Evolutionary conservation across 2,888 invertebrate genomes (phyloP).

Genomic region (Rhamnusium bicolor): DNA sequence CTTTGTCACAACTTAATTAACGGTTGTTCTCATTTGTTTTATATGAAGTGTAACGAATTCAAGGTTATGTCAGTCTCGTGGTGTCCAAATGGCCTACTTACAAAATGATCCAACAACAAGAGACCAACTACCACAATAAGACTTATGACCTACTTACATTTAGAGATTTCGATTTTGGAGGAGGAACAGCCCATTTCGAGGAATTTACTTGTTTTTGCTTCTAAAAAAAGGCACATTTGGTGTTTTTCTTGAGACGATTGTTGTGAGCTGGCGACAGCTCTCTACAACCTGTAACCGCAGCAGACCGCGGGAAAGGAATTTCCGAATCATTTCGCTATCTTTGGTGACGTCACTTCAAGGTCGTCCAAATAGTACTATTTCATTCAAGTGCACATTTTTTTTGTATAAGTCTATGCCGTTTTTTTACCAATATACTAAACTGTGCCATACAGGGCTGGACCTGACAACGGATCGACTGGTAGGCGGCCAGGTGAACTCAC

Average conservation of each 20-base stretch:
- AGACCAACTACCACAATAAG: not conserved
- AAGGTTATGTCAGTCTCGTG: constrained; percentile 25
- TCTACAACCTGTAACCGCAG: constrained; percentile 8
- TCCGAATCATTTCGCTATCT: constrained; percentile 35
- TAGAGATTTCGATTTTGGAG: constrained; percentile 33
- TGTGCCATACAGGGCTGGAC: not conserved
- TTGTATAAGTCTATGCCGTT: not conserved
- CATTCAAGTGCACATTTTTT: constrained; percentile 5
- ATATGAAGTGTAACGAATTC: not conserved
- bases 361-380: constrained; percentile 8
- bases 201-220: not conserved
- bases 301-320: constrained; percentile 32
- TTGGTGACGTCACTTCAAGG: constrained; percentile 7
- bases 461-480: too few relatives aligned
- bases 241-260: not conserved
- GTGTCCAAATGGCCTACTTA: constrained; percentile 24
- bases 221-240: constrained; percentile 18
- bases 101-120: not conserved
- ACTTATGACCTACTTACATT: constrained; percentile 37
- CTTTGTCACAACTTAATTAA: not conserved
- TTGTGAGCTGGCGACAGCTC: not conserved
- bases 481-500: too few relatives aligned
- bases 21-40: not conserved
- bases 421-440: not conserved
- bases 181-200: constrained; percentile 37